phyloP scores from a whole-genome alignment of 2,888 invertebrate genomes.

The Spatulosminthurus flaviceps region DNA sequence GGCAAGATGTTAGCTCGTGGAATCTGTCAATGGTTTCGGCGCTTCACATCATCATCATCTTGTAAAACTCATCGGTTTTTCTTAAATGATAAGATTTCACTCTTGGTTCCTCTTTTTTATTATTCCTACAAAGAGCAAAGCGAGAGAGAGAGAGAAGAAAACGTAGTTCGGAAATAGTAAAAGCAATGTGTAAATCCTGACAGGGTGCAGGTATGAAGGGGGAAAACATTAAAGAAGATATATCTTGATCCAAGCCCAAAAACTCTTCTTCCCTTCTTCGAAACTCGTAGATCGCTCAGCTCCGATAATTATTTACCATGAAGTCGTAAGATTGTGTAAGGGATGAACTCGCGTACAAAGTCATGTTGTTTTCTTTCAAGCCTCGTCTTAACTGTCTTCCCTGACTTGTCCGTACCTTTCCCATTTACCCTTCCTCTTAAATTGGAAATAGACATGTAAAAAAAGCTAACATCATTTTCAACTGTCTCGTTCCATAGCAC shows the following conservation, averaged over 20 bases:
- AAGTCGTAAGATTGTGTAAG: constrained; percentile 18
- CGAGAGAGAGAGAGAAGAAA: not conserved
- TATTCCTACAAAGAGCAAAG: no score
- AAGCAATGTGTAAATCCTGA: no score
- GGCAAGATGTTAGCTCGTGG: constrained; percentile 30
- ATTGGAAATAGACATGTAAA: no score
- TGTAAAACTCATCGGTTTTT: constrained; percentile 21
- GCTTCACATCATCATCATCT: constrained; percentile 21
- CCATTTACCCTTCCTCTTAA: no score
- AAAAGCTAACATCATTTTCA: no score
- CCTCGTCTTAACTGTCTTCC: not conserved
- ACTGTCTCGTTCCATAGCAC: no score
- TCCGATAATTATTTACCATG: constrained; percentile 21
- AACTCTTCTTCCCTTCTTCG: no score
- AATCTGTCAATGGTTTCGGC: constrained; percentile 20
- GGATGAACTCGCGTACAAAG: not conserved
- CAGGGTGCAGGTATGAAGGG: no score
- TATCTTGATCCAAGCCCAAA: not conserved
- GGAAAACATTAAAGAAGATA: not conserved
- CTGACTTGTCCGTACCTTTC: not conserved
- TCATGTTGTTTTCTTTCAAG: constrained; percentile 7
- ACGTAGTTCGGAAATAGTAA: not conserved
- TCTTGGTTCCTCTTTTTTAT: not conserved
- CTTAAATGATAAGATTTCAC: not conserved
- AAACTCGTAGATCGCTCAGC: constrained; percentile 5